These are phyloP conservation scores for Calameuta filiformis DNA, from an alignment of 2,888 invertebrate genomes.

Conservation along the genomic window DNA sequence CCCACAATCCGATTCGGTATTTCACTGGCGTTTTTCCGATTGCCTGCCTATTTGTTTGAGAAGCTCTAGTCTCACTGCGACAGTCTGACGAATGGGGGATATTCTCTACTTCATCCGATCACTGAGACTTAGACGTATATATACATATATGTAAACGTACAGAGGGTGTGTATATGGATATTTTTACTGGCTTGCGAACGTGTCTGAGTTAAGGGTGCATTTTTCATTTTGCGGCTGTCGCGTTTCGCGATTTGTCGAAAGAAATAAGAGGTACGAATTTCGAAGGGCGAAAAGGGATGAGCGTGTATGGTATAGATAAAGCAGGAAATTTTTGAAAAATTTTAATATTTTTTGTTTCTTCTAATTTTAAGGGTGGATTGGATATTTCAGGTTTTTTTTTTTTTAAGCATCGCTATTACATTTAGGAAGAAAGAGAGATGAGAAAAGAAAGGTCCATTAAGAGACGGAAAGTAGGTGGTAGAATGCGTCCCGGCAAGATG, in stretches of 20 bases:
- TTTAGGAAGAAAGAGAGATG: not conserved
- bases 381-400: too few species aligned
- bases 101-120: constrained; percentile 40
- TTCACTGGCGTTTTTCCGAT: constrained; percentile 60
- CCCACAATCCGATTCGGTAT: constrained; percentile 60
- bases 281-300: not conserved
- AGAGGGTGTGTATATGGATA: not conserved
- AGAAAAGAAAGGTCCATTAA: constrained; percentile 3
- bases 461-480: too few species aligned
- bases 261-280: not conserved
- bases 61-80: constrained; percentile 44
- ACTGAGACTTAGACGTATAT: constrained; percentile 14
- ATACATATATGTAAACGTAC: not conserved
- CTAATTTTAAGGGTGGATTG: too few species aligned
- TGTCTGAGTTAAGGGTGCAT: constrained; percentile 2
- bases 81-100: constrained; percentile 58
- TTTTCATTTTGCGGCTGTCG: not conserved
- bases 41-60: constrained; percentile 58
- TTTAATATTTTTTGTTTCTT: too few species aligned
- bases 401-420: not conserved
- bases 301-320: too few species aligned
- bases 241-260: not conserved
- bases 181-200: not conserved
- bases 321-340: too few species aligned
- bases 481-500: constrained; percentile 12